phyloP scores from a whole-genome alignment of 2,888 invertebrate genomes.

The Apotomis capreana region DNA sequence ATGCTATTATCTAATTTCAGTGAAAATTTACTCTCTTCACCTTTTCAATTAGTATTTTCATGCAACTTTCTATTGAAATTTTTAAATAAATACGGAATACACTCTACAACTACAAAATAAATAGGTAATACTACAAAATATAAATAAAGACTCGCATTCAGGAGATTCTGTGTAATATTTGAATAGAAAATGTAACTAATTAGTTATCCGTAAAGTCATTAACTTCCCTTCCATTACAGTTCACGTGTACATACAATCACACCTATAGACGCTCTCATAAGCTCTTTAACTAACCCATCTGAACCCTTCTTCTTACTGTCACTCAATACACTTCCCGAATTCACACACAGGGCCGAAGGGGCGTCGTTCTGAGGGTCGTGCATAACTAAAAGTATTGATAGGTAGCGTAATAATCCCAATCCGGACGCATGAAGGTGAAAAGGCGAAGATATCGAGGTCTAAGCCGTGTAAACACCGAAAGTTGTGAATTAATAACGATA shows the following conservation, averaged over 20 bases:
- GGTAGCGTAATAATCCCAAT: slow-evolving; percentile 42
- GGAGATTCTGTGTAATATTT: too few species aligned
- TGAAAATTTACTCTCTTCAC: too few species aligned
- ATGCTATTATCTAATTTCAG: too few species aligned
- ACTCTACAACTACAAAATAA: too few species aligned
- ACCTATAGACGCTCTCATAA: not conserved
- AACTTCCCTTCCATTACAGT: not conserved
- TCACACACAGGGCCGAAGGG: not conserved
- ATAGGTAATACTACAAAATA: too few species aligned
- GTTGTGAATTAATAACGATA: slow-evolving; percentile 73
- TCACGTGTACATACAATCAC: too few species aligned
- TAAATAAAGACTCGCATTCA: too few species aligned
- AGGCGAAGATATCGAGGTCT: slow-evolving; percentile 62
- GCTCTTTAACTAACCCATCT: not conserved
- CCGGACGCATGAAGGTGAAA: slow-evolving; percentile 52
- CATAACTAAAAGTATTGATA: slow-evolving; percentile 36
- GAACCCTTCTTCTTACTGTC: slow-evolving; percentile 16
- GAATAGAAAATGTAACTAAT: too few species aligned
- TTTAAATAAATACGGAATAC: too few species aligned
- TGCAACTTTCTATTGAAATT: too few species aligned
- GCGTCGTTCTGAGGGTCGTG: slow-evolving; percentile 13
- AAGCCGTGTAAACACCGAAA: slow-evolving; percentile 62
- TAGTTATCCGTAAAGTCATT: not conserved
- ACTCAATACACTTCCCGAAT: slow-evolving; percentile 5
- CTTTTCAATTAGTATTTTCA: too few species aligned